A percentile compares a stretch with the other conserved stretches of the same genome.
Evolutionary conservation across 37 sponge, comb jelly and placozoan species (phyloP).

Genomic region (Beroe forskalii): DNA sequence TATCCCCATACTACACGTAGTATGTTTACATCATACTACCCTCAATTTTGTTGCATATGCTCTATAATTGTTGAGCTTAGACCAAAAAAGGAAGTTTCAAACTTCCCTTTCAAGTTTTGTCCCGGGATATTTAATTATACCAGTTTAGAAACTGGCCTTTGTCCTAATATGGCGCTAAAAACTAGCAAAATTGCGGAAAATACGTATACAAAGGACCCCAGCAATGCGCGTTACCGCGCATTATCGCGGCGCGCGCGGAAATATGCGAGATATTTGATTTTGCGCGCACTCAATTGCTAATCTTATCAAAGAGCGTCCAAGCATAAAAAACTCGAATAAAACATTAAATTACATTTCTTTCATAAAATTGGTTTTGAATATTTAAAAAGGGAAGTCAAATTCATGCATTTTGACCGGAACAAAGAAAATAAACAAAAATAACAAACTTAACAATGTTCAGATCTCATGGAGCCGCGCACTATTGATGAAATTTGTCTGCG

Average conservation of each 20-base stretch:
- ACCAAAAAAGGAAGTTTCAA: neutral
- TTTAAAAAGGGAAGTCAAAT: too few relatives aligned
- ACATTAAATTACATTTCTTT: too few relatives aligned
- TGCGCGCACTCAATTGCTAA: too few relatives aligned
- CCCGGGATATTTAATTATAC: neutral
- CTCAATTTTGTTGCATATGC: neutral
- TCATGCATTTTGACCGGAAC: too few relatives aligned
- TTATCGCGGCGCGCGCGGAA: neutral
- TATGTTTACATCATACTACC: neutral
- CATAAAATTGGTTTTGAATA: too few relatives aligned
- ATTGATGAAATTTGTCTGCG: too few relatives aligned
- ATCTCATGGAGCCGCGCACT: too few relatives aligned
- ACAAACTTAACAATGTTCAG: too few relatives aligned
- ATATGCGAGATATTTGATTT: too few relatives aligned
- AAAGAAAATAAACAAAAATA: too few relatives aligned
- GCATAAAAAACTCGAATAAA: too few relatives aligned
- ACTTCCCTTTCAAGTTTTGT: neutral
- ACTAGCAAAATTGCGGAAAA: conserved; percentile 19
- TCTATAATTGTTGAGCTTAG: neutral
- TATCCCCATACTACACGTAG: neutral
- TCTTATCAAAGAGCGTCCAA: too few relatives aligned
- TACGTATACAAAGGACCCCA: conserved; percentile 7
- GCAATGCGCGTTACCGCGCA: neutral
- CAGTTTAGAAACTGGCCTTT: neutral
- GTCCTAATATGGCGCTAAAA: conserved; percentile 53